Conservation (phyloP, 2,113 vertebrate species). For the Numida meleagris region DNA sequence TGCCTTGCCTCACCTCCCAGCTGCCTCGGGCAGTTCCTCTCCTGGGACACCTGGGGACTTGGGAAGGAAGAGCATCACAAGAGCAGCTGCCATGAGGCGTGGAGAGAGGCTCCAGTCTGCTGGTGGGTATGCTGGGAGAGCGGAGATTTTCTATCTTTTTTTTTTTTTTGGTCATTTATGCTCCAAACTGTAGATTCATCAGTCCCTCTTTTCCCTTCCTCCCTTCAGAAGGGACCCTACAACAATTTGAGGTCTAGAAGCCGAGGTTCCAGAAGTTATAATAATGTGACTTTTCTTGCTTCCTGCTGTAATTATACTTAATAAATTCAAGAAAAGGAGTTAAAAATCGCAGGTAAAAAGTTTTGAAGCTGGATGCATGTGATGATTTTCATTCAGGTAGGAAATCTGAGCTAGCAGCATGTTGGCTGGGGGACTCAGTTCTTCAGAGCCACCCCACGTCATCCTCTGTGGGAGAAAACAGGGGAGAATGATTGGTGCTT, state of each 20-base stretch:
- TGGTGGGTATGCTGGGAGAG: not conserved
- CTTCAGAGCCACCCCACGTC: rapidly evolving
- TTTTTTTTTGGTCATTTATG: not conserved
- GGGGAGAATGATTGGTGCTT: not conserved
- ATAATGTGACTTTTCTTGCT: not conserved
- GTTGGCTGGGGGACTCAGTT: not conserved
- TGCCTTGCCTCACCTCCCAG: not conserved
- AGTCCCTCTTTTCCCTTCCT: not conserved
- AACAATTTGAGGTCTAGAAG: not conserved
- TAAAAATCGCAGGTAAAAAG: not conserved
- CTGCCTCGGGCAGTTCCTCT: not conserved
- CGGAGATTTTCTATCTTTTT: not conserved
- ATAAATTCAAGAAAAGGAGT: not conserved
- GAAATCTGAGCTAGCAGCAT: not conserved
- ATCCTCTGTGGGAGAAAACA: not conserved
- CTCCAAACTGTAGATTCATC: rapidly evolving
- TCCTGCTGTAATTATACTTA: not conserved
- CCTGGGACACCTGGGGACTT: not conserved
- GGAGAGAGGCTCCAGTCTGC: not conserved
- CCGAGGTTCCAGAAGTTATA: not conserved
- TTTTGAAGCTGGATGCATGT: not conserved
- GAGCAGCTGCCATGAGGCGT: not conserved
- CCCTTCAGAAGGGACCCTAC: not conserved
- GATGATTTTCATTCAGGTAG: not conserved
- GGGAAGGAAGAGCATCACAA: not conserved